Conservation (phyloP, 2,113 vertebrate genomes). For the Sclerurus mexicanus region DNA sequence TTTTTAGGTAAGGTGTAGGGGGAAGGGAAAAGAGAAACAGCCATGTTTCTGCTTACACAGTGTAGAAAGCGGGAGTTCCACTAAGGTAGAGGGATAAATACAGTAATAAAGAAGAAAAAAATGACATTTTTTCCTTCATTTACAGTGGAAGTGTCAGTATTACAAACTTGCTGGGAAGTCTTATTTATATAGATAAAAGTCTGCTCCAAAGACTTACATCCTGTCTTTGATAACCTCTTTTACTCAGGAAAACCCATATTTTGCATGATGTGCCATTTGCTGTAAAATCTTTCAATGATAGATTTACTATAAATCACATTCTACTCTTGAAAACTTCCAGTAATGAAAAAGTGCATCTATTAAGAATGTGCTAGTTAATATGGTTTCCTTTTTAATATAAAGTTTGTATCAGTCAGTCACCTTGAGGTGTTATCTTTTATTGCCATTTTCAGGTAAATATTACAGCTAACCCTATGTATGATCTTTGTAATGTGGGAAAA, state of each 20-base stretch:
- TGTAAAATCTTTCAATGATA: background rate
- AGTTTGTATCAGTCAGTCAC: background rate
- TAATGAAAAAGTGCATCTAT: background rate
- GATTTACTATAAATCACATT: background rate
- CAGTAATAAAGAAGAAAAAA: background rate
- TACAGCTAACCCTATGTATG: background rate
- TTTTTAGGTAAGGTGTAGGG: background rate
- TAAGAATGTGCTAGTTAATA: background rate
- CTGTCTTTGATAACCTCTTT: background rate
- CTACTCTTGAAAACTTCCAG: background rate
- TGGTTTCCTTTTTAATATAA: background rate
- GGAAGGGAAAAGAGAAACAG: background rate
- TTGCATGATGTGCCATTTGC: background rate
- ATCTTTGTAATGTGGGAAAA: background rate
- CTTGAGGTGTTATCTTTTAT: background rate
- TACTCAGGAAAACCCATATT: accelerated
- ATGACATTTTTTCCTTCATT: background rate
- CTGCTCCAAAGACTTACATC: background rate
- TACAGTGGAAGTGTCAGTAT: background rate
- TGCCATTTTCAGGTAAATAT: background rate
- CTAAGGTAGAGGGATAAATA: background rate
- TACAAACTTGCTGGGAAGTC: background rate
- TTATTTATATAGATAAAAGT: background rate
- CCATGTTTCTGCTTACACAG: background rate
- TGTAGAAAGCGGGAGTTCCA: background rate